These are phyloP conservation scores for Drosophila leontia DNA, from an alignment of 1,140 invertebrate genomes.

Conservation along the genomic window DNA sequence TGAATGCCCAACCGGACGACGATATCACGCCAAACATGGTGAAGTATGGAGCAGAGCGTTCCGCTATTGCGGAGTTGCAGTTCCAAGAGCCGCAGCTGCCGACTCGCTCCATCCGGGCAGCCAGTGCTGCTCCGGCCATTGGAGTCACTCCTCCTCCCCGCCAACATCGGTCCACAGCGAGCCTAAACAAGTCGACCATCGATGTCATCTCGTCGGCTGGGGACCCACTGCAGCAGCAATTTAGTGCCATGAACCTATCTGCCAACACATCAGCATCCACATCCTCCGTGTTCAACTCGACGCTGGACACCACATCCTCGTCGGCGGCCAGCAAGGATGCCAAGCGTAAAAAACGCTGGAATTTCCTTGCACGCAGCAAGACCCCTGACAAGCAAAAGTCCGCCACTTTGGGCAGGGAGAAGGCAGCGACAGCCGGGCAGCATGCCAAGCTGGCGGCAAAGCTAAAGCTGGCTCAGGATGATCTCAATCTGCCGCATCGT, in stretches of 20 bases:
- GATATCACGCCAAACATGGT: conserved; percentile 63
- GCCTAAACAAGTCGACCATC: conserved; percentile 58
- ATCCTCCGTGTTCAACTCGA: conserved; percentile 67
- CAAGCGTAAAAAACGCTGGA: conserved; percentile 88
- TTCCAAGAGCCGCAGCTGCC: conserved; percentile 74
- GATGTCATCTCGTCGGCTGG: conserved; percentile 57
- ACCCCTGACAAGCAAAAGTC: conserved; percentile 86
- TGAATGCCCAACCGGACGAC: conserved; percentile 64
- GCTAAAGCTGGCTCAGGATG: conserved; percentile 85
- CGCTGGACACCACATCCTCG: conserved; percentile 65
- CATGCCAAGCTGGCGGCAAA: conserved; percentile 85
- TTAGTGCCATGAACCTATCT: conserved; percentile 82
- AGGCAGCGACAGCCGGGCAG: conserved; percentile 64
- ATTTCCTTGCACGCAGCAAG: conserved; percentile 87
- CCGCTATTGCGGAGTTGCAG: conserved; percentile 68
- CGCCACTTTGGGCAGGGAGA: conserved; percentile 88
- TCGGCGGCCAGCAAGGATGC: conserved; percentile 85
- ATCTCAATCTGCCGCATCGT: conserved; percentile 86
- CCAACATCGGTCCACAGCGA: conserved; percentile 67
- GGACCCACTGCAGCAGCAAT: conserved; percentile 72
- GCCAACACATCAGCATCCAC: conserved; percentile 69
- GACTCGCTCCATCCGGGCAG: conserved; percentile 57
- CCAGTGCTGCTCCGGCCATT: conserved; percentile 75
- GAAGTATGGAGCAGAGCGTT: conserved; percentile 62
- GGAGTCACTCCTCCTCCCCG: conserved; percentile 68